Base-by-base conservation (phyloP, 2,113 vertebrate genomes). In the Excalfactoria chinensis region DNA sequence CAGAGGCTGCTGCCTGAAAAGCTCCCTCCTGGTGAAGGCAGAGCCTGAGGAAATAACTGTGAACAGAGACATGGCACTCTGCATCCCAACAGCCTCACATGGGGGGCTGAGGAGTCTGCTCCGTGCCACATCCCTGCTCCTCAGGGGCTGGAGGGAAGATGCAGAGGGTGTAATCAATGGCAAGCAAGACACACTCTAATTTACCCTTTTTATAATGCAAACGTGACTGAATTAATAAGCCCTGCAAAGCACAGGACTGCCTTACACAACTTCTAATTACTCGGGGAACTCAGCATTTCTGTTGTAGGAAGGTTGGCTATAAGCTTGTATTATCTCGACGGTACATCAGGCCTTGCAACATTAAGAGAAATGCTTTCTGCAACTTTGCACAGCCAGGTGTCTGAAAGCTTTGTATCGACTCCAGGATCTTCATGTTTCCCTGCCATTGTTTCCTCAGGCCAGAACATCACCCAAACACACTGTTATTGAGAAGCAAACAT, bases 191-290 rank as follows among this genome's bases (percentile, higher is more conserved):
- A 82, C 82, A 88, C 73, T 86, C 83, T 82, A 90, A 94, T 83
- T 83, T 48, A 40, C n/a, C 23, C 63, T 93, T 95, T 92, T 86
- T 56, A 58, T 90, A 71, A 43, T 16, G 64, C 49, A 64, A 93
- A 93, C 34, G 34, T 85, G 77, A 88, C 93, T 84, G 76, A 59
- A 90, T 94, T 97, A 94, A 88, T 91, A 97, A 95, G 88, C 80
- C 81, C 93, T 46, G 37, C 70, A 43, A 95, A 75, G 77, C 95
- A 68, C 72, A 44, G 23, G 6, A 86, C 92, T 0, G 0, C 81
- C 94, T 97, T 93, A 79, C 90, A 89, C 86, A 96, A 88, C 67
- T 84, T 84, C 78, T 84, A 88, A 93, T 94, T 87, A 67, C 92
- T 78, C 13, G 7, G 19, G 40, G 58, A 95, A 86, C 72, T 95